These are phyloP conservation scores for Plagodis dolabraria DNA, from an alignment of 2,888 invertebrate genomes.

Conservation along the genomic window DNA sequence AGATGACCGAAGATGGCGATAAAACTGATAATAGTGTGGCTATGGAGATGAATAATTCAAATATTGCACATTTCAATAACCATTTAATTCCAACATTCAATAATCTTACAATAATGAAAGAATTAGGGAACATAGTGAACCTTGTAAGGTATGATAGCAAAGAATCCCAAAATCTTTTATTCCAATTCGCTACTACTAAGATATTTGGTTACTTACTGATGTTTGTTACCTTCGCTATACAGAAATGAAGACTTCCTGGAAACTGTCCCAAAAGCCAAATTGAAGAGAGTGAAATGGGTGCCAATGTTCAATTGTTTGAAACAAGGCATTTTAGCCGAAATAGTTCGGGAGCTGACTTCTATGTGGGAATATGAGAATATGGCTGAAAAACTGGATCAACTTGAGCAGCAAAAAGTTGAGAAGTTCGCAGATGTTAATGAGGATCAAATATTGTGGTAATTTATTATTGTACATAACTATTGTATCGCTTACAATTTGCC, in stretches of 20 bases:
- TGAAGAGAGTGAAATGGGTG: conserved; percentile 73
- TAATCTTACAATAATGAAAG: conserved; percentile 72
- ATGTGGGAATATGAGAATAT: conserved; percentile 80
- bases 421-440: conserved; percentile 62
- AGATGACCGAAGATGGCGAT: conserved; percentile 60
- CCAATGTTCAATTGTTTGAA: conserved; percentile 75
- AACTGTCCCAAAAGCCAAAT: conserved; percentile 71
- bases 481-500: too few species aligned
- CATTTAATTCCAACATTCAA: conserved; percentile 53
- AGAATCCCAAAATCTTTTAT: too few species aligned
- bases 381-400: conserved; percentile 64
- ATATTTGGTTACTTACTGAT: too few species aligned
- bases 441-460: conserved; percentile 57
- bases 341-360: conserved; percentile 69
- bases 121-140: conserved; percentile 73
- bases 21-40: conserved; percentile 45
- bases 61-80: conserved; percentile 25
- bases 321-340: conserved; percentile 69
- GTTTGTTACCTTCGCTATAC: conserved; percentile 12
- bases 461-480: neutral
- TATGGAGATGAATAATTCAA: conserved; percentile 57
- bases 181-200: too few species aligned
- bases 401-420: conserved; percentile 69
- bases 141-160: conserved; percentile 58
- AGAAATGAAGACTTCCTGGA: conserved; percentile 79